phyloP scores from a whole-genome alignment of 2,113 vertebrate genomes.

The Myrmophylax atrothorax region DNA sequence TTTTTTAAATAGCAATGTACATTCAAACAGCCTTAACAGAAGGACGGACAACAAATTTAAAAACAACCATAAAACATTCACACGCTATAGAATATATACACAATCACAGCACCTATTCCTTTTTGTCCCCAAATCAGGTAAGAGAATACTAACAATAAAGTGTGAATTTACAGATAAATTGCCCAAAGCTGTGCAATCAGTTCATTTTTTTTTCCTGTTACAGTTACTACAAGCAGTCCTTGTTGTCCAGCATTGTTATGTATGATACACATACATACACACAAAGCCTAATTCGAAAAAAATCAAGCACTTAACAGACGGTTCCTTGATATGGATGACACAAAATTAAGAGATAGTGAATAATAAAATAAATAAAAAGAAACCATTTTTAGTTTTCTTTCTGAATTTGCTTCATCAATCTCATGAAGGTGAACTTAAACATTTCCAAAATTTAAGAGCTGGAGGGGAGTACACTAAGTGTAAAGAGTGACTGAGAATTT shows the following conservation, averaged over 20 bases:
- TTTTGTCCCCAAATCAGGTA: not conserved
- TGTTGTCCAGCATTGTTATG: not conserved
- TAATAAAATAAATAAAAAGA: not conserved
- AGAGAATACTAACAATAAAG: not conserved
- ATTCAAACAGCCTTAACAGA: not conserved
- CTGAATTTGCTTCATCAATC: not conserved
- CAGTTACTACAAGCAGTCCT: not conserved
- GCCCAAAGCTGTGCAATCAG: not conserved
- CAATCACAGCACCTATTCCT: not conserved
- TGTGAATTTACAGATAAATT: not conserved
- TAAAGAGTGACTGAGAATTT: not conserved
- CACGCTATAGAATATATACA: not conserved
- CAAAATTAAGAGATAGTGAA: not conserved
- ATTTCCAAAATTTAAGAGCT: not conserved
- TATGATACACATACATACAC: rapidly evolving
- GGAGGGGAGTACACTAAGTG: not conserved
- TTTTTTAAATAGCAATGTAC: not conserved
- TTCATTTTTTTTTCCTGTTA: not conserved
- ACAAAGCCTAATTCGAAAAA: not conserved
- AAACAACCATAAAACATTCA: not conserved
- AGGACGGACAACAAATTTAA: not conserved
- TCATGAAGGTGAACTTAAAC: not conserved
- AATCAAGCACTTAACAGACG: not conserved
- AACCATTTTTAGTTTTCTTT: not conserved
- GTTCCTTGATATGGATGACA: not conserved